Evolutionary conservation across 2,113 vertebrate genomes (phyloP).

Genomic region (Crypturellus undulatus): DNA sequence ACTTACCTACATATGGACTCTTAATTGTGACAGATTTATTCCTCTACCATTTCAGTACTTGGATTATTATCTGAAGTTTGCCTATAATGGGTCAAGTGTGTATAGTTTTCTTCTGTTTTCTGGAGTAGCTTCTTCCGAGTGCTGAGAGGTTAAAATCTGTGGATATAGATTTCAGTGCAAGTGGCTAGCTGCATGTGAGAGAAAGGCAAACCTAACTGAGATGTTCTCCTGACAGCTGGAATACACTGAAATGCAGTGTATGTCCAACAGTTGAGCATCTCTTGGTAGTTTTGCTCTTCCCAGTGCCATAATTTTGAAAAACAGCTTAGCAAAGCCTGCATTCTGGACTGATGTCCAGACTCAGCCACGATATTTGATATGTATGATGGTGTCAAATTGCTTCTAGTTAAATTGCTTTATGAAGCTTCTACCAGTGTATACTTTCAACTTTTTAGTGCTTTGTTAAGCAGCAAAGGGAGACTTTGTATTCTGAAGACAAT

Average conservation of each 20-base stretch:
- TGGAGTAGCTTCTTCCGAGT: conserved; percentile 31
- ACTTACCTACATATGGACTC: neutral
- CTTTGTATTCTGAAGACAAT: neutral
- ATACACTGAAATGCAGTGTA: conserved; percentile 8
- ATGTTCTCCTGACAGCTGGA: neutral
- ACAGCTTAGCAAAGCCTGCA: neutral
- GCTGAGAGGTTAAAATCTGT: conserved; percentile 41
- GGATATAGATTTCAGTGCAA: conserved; percentile 14
- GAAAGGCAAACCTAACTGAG: conserved; percentile 26
- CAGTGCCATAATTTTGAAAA: neutral
- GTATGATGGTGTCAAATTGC: neutral
- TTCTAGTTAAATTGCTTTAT: neutral
- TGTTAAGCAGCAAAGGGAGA: neutral
- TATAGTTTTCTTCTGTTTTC: conserved; percentile 1
- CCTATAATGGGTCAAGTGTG: neutral
- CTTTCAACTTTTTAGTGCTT: neutral
- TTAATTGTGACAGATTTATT: conserved; percentile 60
- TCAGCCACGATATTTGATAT: neutral
- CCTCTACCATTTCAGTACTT: conserved; percentile 34
- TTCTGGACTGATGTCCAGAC: neutral
- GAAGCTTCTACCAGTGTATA: neutral
- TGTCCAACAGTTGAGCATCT: neutral
- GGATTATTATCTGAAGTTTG: conserved; percentile 51
- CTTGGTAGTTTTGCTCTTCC: neutral
- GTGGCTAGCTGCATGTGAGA: conserved; percentile 37